Evolutionary conservation across 2,797 vertebrate genomes (phyloP).

Genomic region (Leptatherina wallacei): DNA sequence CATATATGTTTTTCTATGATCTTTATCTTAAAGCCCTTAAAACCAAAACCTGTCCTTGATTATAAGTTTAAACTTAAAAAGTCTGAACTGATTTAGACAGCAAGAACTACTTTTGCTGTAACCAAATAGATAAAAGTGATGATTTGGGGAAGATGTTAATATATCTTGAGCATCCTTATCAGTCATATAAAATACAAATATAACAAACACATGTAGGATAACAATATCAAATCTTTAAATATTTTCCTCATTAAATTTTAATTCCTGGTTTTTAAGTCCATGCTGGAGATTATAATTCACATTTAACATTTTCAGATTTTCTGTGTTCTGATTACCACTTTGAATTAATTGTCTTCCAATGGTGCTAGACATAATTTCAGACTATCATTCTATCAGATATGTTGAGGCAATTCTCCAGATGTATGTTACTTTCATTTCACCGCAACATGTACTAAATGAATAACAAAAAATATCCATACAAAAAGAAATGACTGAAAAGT

Average conservation of each 20-base stretch:
- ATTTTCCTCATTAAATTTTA: not conserved
- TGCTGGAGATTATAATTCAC: not conserved
- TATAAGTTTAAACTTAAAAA: not conserved
- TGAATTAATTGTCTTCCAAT: not conserved
- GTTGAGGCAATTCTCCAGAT: not conserved
- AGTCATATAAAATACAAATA: too few species aligned
- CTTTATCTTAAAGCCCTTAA: not conserved
- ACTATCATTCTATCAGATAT: not conserved
- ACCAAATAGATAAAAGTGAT: not conserved
- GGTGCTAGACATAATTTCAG: not conserved
- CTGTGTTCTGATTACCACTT: not conserved
- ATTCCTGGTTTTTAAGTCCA: not conserved
- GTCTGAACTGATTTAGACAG: not conserved
- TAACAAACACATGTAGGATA: not conserved
- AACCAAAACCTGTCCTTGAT: too few species aligned
- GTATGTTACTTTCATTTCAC: not conserved
- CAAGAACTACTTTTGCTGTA: not conserved
- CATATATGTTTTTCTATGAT: not conserved
- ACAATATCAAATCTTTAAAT: not conserved
- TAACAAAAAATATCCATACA: not conserved
- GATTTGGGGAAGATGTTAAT: not conserved
- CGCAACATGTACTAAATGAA: not conserved
- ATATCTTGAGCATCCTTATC: too few species aligned
- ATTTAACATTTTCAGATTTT: not conserved
- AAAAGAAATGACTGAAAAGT: not conserved